Conservation (phyloP, 2,113 vertebrate genomes). For the Takifugu bimaculatus region DNA sequence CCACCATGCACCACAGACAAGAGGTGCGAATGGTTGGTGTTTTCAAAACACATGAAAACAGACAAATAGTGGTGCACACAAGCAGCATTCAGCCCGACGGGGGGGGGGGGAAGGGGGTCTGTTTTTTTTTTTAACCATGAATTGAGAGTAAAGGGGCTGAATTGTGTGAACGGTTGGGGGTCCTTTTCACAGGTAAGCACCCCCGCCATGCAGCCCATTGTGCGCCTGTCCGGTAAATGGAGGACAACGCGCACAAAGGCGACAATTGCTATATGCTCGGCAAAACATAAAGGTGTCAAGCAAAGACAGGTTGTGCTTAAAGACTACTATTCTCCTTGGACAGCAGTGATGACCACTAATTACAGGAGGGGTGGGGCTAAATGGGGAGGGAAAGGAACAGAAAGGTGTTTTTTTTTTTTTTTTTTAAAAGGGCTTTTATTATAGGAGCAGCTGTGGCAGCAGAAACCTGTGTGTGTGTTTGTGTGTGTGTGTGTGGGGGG, state of each 20-base stretch:
- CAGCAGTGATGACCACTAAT: conserved; percentile 72
- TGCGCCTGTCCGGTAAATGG: conserved; percentile 70
- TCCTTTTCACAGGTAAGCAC: conserved; percentile 79
- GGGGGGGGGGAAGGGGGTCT: conserved; percentile 8
- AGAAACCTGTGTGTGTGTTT: conserved; percentile 17
- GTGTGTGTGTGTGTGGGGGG: conserved; percentile 23
- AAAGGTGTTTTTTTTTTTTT: conserved; percentile 31
- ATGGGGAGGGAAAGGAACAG: conserved; percentile 28
- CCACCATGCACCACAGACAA: conserved; percentile 45
- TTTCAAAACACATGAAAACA: conserved; percentile 71
- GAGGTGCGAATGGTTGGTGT: conserved; percentile 71
- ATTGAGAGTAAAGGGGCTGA: conserved; percentile 63
- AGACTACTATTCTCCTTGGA: conserved; percentile 67
- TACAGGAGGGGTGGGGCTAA: conserved; percentile 57
- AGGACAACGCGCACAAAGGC: conserved; percentile 70
- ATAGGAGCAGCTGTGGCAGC: conserved; percentile 64
- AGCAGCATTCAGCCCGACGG: conserved; percentile 58
- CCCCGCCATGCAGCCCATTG: conserved; percentile 69
- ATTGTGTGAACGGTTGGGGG: conserved; percentile 65
- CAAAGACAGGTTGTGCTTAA: conserved; percentile 72
- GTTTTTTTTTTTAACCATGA: conserved; percentile 47
- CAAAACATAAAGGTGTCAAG: conserved; percentile 73
- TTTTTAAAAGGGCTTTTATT: conserved; percentile 64
- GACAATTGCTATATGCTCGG: conserved; percentile 68
- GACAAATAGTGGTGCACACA: conserved; percentile 66